Conservation (phyloP, 2,888 invertebrate species). For the Conops quadrifasciatus region DNA sequence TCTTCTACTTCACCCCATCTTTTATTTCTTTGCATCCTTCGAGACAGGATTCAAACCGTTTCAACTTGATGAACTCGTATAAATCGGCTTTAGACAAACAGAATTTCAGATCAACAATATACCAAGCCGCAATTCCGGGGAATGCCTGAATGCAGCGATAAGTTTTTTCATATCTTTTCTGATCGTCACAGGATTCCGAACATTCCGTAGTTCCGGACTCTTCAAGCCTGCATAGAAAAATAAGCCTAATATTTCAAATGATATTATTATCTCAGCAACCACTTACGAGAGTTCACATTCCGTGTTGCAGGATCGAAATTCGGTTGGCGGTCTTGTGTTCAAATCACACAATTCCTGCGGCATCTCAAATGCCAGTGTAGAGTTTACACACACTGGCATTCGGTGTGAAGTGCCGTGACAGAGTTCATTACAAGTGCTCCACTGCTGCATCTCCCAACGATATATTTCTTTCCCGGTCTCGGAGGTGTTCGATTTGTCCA, state of each 20-base stretch:
- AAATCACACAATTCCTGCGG: conserved; percentile 67
- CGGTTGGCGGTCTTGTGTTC: conserved; percentile 67
- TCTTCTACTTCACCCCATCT: too few relatives aligned
- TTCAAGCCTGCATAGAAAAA: conserved; percentile 50
- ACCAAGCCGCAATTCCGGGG: conserved; percentile 52
- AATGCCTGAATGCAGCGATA: conserved; percentile 71
- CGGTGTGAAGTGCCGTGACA: conserved; percentile 64
- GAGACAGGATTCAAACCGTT: conserved; percentile 66
- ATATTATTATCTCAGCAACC: conserved; percentile 1
- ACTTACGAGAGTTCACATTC: conserved; percentile 72
- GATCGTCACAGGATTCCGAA: conserved; percentile 74
- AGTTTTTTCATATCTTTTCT: conserved; percentile 70
- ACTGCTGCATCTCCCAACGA: conserved; percentile 62
- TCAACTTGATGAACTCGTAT: too few relatives aligned
- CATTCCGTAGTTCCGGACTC: conserved; percentile 69
- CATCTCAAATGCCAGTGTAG: conserved; percentile 66
- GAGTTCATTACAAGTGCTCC: conserved; percentile 62
- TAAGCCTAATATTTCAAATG: not conserved
- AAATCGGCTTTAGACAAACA: conserved; percentile 58
- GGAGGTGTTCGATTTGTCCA: conserved; percentile 51
- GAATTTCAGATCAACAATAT: conserved; percentile 60
- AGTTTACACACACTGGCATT: conserved; percentile 67
- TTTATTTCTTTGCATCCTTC: conserved; percentile 81
- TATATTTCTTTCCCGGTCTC: conserved; percentile 59
- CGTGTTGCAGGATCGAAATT: conserved; percentile 69